Evolutionary conservation across 2,797 vertebrate genomes (phyloP).

Genomic region (Huso huso): DNA sequence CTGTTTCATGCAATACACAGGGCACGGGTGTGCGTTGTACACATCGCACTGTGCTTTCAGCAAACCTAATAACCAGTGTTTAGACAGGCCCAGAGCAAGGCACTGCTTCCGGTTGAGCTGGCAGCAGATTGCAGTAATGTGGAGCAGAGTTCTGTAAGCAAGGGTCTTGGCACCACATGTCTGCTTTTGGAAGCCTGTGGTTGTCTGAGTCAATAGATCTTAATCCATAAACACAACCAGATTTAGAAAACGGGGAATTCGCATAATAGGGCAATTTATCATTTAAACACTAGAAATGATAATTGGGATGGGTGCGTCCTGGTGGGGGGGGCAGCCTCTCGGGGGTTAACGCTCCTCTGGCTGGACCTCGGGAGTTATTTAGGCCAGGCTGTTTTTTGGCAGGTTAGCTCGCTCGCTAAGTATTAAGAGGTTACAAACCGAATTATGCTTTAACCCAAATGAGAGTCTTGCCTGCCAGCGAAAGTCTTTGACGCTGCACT

Average conservation of each 20-base stretch:
- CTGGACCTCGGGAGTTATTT: conserved; percentile 18
- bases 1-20: not conserved
- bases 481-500: conserved; percentile 18
- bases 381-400: conserved; percentile 21
- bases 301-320: conserved; percentile 16
- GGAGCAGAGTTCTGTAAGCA: too few species aligned
- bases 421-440: conserved; percentile 17
- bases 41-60: too few species aligned
- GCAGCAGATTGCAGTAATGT: too few species aligned
- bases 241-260: too few species aligned
- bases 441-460: conserved; percentile 29
- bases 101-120: too few species aligned
- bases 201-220: conserved; percentile 10
- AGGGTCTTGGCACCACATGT: not conserved
- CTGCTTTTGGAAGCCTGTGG: conserved; percentile 5
- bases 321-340: not conserved
- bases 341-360: conserved; percentile 19
- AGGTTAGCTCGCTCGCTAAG: conserved; percentile 23
- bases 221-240: not conserved
- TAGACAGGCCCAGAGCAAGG: too few species aligned
- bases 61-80: too few species aligned
- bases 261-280: too few species aligned
- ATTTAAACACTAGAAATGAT: conserved; percentile 17
- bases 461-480: conserved; percentile 30
- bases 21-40: too few species aligned